phyloP scores from a whole-genome alignment of 1,140 invertebrate genomes.

The Hyles euphorbiae region DNA sequence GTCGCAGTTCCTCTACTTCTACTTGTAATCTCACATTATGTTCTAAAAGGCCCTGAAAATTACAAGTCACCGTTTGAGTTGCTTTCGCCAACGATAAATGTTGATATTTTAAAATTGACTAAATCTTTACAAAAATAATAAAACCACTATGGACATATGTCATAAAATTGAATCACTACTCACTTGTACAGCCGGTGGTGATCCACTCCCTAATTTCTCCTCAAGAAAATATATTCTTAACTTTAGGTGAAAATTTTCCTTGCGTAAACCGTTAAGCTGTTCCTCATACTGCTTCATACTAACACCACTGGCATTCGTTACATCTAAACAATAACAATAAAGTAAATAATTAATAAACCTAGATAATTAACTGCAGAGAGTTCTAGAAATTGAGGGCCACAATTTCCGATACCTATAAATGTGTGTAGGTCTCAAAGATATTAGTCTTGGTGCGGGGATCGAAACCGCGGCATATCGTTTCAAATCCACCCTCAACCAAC shows the following conservation, averaged over 20 bases:
- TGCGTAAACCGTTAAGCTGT: constrained; percentile 86
- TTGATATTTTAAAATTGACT: constrained; percentile 17
- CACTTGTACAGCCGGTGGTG: constrained; percentile 80
- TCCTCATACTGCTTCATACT: constrained; percentile 93
- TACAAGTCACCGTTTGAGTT: neutral
- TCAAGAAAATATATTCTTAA: constrained; percentile 93
- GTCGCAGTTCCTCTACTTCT: constrained; percentile 85
- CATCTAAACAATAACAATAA: constrained; percentile 30
- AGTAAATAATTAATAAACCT: neutral
- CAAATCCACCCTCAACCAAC: too few relatives aligned
- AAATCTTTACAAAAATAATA: constrained; percentile 12
- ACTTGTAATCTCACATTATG: constrained; percentile 77
- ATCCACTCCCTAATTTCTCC: constrained; percentile 82
- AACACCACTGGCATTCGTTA: constrained; percentile 52
- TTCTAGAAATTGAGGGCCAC: too few relatives aligned
- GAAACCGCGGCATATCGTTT: too few relatives aligned
- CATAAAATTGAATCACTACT: constrained; percentile 10
- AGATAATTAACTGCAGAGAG: too few relatives aligned
- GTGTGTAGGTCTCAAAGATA: too few relatives aligned
- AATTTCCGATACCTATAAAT: too few relatives aligned
- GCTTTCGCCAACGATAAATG: too few relatives aligned
- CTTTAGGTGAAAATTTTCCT: constrained; percentile 95
- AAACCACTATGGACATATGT: constrained; percentile 3
- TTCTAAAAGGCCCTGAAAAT: constrained; percentile 52
- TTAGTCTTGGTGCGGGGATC: too few relatives aligned